Evolutionary conservation across 2,888 invertebrate genomes (phyloP).

Genomic region (Xestobium rufovillosum): DNA sequence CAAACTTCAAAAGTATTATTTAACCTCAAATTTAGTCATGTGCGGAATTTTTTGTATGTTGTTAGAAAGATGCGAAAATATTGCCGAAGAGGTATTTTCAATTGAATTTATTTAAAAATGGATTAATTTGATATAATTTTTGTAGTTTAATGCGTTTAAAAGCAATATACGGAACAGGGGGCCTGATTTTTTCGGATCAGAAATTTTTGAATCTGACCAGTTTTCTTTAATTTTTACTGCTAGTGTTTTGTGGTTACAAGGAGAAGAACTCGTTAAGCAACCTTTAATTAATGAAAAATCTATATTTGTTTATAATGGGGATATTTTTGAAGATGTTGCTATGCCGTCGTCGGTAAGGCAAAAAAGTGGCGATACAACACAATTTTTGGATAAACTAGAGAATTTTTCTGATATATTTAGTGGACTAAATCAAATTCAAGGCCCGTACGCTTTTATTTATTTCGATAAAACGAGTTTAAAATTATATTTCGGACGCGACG

Average conservation of each 20-base stretch:
- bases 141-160: slow-evolving; percentile 31
- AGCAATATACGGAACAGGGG: slow-evolving; percentile 49
- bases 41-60: too few relatives aligned
- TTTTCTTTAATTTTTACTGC: slow-evolving; percentile 38
- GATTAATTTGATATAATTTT: too few relatives aligned
- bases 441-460: slow-evolving; percentile 80
- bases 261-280: slow-evolving; percentile 54
- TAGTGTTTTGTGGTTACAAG: slow-evolving; percentile 81
- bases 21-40: too few relatives aligned
- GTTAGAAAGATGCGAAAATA: too few relatives aligned
- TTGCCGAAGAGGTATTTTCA: too few relatives aligned
- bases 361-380: slow-evolving; percentile 47
- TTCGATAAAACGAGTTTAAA: slow-evolving; percentile 51
- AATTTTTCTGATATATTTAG: slow-evolving; percentile 30
- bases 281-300: slow-evolving; percentile 58
- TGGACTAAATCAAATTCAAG: slow-evolving; percentile 56
- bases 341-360: slow-evolving; percentile 38
- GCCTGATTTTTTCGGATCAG: slow-evolving; percentile 43
- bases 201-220: slow-evolving; percentile 19
- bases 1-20: too few relatives aligned
- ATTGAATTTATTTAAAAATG: too few relatives aligned
- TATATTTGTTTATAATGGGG: slow-evolving; percentile 81
- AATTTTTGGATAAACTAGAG: slow-evolving; percentile 44
- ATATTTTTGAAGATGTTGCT: slow-evolving; percentile 58
- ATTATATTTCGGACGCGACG: slow-evolving; percentile 79